A percentile compares a stretch with the other conserved stretches of the same genome.
Conservation (phyloP, 2,113 vertebrate genomes). For the Dolichallabes microphthalmus region DNA sequence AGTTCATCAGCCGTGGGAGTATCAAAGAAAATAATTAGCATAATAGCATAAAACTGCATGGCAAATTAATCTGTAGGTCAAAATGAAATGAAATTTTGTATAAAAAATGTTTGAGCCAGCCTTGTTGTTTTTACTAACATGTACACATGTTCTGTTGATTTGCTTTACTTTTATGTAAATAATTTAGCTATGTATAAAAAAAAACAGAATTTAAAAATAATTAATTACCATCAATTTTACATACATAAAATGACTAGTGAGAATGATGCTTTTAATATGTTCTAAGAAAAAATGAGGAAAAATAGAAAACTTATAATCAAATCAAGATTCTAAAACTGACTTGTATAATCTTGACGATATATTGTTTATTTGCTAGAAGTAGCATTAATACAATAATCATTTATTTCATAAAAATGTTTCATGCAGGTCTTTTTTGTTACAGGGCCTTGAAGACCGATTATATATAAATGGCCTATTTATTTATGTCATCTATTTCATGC, state of each 20-base stretch:
- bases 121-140: no score
- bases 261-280: neutral
- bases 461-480: neutral
- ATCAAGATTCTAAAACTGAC: neutral
- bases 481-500: neutral
- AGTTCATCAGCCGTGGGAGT: neutral
- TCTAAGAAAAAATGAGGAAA: neutral
- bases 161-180: neutral
- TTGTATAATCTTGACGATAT: neutral
- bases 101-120: neutral
- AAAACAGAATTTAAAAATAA: neutral
- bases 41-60: neutral
- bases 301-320: neutral
- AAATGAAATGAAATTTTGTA: neutral
- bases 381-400: neutral
- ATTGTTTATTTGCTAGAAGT: neutral
- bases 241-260: neutral
- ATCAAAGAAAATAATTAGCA: constrained; percentile 3
- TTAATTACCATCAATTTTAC: neutral
- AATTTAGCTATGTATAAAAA: neutral
- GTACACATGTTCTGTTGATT: neutral
- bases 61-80: neutral
- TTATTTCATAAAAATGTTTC: neutral
- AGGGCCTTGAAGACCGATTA: neutral
- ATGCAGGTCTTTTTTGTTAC: neutral